These are phyloP conservation scores for Scolopax rusticola DNA, from an alignment of 2,797 vertebrate species.

Conservation along the genomic window DNA sequence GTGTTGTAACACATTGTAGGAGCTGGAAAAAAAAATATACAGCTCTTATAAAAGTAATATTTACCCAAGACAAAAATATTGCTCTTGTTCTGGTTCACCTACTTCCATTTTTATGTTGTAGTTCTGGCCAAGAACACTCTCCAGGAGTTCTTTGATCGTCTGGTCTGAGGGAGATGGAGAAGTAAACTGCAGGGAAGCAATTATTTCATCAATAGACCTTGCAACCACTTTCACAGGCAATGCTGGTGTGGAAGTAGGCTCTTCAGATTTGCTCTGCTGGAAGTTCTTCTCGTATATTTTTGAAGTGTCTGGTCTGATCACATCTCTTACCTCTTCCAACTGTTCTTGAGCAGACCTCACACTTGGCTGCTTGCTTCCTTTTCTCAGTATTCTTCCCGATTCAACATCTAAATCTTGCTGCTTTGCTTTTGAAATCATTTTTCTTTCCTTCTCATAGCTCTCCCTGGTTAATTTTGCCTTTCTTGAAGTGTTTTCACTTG, in stretches of 20 bases:
- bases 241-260: background rate
- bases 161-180: constrained; percentile 68
- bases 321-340: constrained; percentile 34
- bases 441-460: background rate
- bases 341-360: constrained; percentile 49
- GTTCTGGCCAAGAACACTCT: constrained; percentile 78
- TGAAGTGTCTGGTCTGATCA: constrained; percentile 6
- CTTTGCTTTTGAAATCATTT: constrained; percentile 12
- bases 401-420: background rate
- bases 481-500: background rate
- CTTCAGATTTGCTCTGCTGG: constrained; percentile 15
- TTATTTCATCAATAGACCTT: constrained; percentile 79
- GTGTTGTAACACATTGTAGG: constrained; percentile 54
- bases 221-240: constrained; percentile 37
- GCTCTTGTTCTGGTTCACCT: constrained; percentile 62
- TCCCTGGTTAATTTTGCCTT: background rate
- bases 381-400: background rate
- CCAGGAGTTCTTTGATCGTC: constrained; percentile 76
- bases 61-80: constrained; percentile 54
- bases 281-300: background rate
- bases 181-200: constrained; percentile 76
- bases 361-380: constrained; percentile 25
- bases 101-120: constrained; percentile 71
- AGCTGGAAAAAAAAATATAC: constrained; percentile 57
- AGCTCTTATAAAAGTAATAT: constrained; percentile 49